Base-by-base conservation (phyloP, 2,888 invertebrate species). In the Anthrax anthrax region DNA sequence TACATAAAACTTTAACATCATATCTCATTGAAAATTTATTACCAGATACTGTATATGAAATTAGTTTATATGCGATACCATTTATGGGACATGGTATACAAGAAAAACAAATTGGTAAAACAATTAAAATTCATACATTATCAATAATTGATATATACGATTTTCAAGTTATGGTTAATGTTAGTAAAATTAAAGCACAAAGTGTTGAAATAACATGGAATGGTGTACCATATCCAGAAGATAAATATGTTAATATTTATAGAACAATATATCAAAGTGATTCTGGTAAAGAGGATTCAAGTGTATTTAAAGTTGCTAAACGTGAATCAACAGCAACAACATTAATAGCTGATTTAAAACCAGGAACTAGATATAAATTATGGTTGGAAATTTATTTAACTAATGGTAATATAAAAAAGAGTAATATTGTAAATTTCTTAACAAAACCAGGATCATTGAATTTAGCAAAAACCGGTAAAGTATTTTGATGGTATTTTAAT, bases 381-480 rank as follows among this genome's bases (percentile, higher is more conserved):
- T 91, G 91, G 90, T 67, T 92, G 52, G 91, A 91, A 60, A 77
- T 90, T 52, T 91, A 89, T 66, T 70, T 92, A 37, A 88, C 88
- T 0, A 91, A 91, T 62, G 91, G 92, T 17, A 84, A 84, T 62
- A 84, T 87, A 50, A 87, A 88, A 64, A 87, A 87, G 45, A 90
- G 89, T 59, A 90, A 91, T 57, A 89, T 90, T 0, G 77, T 90
- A 57, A 87, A 88, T 58, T 85, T 91, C 52, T 77, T 81, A 37
- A 92, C 91, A 0, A 89, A 89, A 61, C 80, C 87, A 2, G 77
- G 82, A 48, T 70, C 73, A 18, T 64, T 70, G 37, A 70, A 70
- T 37, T 66, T 72, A 2, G 67, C 64, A 34, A 64, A 65, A 51
- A 65, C 65, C 44, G 67, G 68, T 66, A 56, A 59, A 12, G 16